A percentile compares a stretch with the other conserved stretches of the same genome.
phyloP scores from a whole-genome alignment of 2,113 vertebrate species.

The Suricata suricatta region DNA sequence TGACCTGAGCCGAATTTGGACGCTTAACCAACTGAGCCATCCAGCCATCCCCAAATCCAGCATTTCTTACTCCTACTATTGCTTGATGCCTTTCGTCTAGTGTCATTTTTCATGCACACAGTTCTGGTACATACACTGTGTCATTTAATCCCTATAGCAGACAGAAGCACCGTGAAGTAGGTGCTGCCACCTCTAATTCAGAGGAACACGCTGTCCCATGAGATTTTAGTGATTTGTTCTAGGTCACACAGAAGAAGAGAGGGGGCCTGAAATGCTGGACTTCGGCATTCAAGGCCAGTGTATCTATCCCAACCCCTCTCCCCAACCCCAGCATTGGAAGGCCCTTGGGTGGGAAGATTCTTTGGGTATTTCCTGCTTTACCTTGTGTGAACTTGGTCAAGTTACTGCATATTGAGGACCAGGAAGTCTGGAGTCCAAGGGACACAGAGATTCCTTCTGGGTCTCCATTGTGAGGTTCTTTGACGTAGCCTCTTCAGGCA shows the following conservation, averaged over 20 bases:
- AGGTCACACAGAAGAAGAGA: background rate
- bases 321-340: background rate
- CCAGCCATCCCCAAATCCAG: background rate
- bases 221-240: too few relatives aligned
- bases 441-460: background rate
- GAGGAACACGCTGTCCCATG: background rate
- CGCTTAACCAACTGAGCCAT: too few relatives aligned
- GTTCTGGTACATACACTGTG: background rate
- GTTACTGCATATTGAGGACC: background rate
- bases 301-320: background rate
- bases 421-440: background rate
- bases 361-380: background rate
- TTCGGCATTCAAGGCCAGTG: background rate
- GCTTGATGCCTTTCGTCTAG: background rate
- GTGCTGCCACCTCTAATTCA: background rate
- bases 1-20: too few relatives aligned
- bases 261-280: background rate
- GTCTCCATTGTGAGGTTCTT: background rate
- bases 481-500: fast-evolving
- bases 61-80: background rate
- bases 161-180: background rate
- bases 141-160: too few relatives aligned
- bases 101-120: background rate
- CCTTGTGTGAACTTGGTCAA: background rate
- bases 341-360: background rate